Conservation (phyloP, 2,113 vertebrate genomes). For the Mustela nigripes region DNA sequence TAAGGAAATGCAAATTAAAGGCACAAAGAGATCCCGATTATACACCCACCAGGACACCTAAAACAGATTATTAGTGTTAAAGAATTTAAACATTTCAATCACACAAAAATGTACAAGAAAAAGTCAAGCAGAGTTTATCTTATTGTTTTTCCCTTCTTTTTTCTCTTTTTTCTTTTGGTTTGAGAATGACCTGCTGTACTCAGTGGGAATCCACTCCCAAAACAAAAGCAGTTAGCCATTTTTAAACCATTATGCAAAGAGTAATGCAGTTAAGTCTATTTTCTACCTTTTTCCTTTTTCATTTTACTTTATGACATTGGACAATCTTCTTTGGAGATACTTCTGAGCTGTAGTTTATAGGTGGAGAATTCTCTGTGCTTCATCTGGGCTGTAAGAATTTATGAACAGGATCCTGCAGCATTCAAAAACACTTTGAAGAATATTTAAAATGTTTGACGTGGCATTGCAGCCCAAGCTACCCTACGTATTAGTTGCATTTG, state of each 20-base stretch:
- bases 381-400: neutral
- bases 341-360: neutral
- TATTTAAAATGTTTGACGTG: neutral
- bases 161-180: neutral
- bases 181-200: conserved; percentile 28
- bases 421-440: neutral
- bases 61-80: neutral
- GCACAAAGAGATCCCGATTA: neutral
- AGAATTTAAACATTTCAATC: neutral
- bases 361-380: neutral
- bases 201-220: neutral
- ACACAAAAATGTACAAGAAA: conserved; percentile 2
- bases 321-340: neutral
- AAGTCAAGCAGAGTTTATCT: neutral
- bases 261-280: conserved; percentile 4
- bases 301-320: neutral
- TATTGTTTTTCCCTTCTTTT: neutral
- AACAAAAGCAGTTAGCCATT: conserved; percentile 51
- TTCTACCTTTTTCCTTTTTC: neutral
- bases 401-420: neutral
- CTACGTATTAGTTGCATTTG: neutral
- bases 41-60: neutral
- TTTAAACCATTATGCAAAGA: conserved; percentile 41
- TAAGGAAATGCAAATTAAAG: neutral
- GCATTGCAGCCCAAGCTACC: neutral